Evolutionary conservation across 2,113 vertebrate genomes (phyloP).

Genomic region (Gymnobelideus leadbeateri): DNA sequence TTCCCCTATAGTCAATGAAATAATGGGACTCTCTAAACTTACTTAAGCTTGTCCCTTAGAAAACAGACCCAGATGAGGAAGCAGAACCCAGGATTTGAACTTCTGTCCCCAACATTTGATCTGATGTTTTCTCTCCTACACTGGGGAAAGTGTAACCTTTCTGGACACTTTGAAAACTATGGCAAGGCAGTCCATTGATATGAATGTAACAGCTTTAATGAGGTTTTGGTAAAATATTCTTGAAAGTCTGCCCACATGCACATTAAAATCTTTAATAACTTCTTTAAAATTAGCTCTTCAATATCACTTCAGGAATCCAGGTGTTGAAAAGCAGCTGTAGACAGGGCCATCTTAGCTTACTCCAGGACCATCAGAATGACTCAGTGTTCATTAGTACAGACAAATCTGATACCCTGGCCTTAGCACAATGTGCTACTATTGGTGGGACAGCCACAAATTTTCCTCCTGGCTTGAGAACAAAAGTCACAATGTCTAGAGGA

Average conservation of each 20-base stretch:
- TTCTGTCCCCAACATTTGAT: background rate
- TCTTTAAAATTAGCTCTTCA: background rate
- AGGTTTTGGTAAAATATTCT: background rate
- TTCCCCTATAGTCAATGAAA: too few species aligned
- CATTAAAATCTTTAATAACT: background rate
- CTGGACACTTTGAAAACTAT: background rate
- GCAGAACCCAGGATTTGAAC: background rate
- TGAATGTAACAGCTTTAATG: background rate
- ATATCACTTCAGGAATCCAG: background rate
- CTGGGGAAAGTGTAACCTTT: background rate
- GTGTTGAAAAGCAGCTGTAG: background rate
- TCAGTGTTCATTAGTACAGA: background rate
- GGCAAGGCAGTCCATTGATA: background rate
- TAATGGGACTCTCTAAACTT: background rate
- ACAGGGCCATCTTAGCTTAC: background rate
- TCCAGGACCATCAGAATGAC: background rate
- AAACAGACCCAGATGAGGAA: background rate
- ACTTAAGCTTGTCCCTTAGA: background rate
- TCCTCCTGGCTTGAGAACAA: background rate
- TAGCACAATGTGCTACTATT: rapidly evolving
- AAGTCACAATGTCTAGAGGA: background rate
- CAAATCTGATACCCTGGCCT: background rate
- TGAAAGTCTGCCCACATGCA: background rate
- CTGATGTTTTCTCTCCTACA: background rate
- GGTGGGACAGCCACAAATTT: background rate